Evolutionary conservation across 1,140 invertebrate species (phyloP), one percentile per base, ranked within the genome.

Genomic region (Neotoxoptera formosana): DNA sequence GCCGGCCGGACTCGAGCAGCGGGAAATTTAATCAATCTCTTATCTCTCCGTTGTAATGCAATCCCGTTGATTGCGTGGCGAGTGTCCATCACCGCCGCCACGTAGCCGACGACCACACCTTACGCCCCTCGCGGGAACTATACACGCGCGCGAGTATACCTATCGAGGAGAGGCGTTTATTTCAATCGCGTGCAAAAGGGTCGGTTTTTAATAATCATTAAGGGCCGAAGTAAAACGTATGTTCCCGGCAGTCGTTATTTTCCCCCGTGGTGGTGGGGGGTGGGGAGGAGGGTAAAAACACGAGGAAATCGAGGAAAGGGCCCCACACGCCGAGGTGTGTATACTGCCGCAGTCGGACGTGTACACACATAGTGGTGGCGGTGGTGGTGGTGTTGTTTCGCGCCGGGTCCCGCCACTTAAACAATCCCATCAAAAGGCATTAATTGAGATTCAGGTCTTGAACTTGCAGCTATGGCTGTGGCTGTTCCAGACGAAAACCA

Each of bases 121-220:
- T 34, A 34, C 41, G 41, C 41, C 91, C 91, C 41, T 48, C n/a
- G 34, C n/a, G 34, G 45, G 76, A 81, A 81, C 90, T n/a, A 41
- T 4, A 4, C 41, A 4, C 41, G 41, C n/a, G n/a, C n/a, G n/a
- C n/a, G n/a, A n/a, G n/a, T n/a, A n/a, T 41, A 41, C 41, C 41
- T n/a, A 34, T 92, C 91, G 34, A 51, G 47, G 67, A 92, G 67
- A 92, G 67, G 91, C 91, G 91, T 93, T 93, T 86, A 86, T 93
- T 93, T 93, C 91, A 93, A 93, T 93, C 91, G 91, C 91, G 91
- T 93, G 81, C 91, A 56, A 93, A 93, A 93, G 91, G 91, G 91
- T 93, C 91, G 81, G 91, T 93, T 93, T 93, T 93, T 93, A 93
- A 93, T 93, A 93, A 93, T 93, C 91, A 93, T 93, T 93, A 93